phyloP scores from a whole-genome alignment of 1,140 invertebrate species.

The Euborellia annulipes region DNA sequence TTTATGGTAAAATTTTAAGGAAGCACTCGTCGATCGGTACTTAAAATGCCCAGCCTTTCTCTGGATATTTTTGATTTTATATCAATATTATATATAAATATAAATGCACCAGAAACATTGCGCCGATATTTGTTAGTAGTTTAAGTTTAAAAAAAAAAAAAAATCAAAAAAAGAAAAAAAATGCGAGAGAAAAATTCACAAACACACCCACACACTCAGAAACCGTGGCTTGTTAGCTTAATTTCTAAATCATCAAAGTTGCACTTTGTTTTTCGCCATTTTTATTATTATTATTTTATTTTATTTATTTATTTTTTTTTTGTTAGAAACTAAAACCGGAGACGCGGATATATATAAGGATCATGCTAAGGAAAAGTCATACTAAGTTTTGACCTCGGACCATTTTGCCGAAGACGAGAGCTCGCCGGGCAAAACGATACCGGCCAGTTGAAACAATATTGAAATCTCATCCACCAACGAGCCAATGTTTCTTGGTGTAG shows the following conservation, averaged over 20 bases:
- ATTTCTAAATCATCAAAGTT: conserved; percentile 2
- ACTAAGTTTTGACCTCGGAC: not conserved
- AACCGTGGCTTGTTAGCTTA: conserved; percentile 19
- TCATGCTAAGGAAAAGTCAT: too few species aligned
- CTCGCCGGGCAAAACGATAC: too few species aligned
- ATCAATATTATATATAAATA: conserved; percentile 1
- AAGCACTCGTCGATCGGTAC: too few species aligned
- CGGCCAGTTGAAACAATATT: not conserved
- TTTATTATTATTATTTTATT: not conserved
- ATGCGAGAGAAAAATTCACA: conserved; percentile 6
- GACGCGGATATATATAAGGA: too few species aligned
- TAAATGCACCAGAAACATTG: conserved; percentile 8
- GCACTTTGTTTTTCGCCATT: conserved; percentile 6
- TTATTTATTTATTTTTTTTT: not conserved
- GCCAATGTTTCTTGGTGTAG: conserved; percentile 33
- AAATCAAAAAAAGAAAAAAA: conserved; percentile 5
- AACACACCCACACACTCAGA: conserved; percentile 17
- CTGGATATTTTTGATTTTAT: too few species aligned
- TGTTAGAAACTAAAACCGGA: too few species aligned
- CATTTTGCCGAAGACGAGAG: too few species aligned
- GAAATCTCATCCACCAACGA: conserved; percentile 27
- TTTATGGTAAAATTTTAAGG: too few species aligned
- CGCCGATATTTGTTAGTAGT: conserved; percentile 5
- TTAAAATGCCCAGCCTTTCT: too few species aligned
- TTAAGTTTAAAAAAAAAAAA: conserved; percentile 1